phyloP scores from a whole-genome alignment of 1,140 invertebrate genomes.

The Drosophila albomicans region DNA sequence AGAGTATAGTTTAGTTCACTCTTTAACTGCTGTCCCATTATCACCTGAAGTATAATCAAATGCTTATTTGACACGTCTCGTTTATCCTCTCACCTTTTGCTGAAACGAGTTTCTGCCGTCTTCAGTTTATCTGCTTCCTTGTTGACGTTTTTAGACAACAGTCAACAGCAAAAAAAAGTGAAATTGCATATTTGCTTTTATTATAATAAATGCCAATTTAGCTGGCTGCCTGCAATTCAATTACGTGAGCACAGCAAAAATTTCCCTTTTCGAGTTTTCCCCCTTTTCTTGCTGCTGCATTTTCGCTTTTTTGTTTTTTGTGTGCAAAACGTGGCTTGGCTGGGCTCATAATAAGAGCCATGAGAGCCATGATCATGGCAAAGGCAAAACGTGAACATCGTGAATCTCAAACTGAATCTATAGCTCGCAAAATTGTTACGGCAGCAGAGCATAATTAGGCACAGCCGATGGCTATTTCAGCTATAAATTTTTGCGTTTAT shows the following conservation, averaged over 20 bases:
- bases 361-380: slow-evolving; percentile 44
- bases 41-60: slow-evolving; percentile 9
- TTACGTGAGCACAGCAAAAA: slow-evolving; percentile 79
- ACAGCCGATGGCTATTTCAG: slow-evolving; percentile 38
- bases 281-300: slow-evolving; percentile 16
- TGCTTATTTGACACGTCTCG: slow-evolving; percentile 22
- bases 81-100: slow-evolving; percentile 29
- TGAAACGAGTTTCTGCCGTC: slow-evolving; percentile 35
- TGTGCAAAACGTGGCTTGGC: slow-evolving; percentile 61
- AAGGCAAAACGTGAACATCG: slow-evolving; percentile 67
- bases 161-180: slow-evolving; percentile 46
- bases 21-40: slow-evolving; percentile 3
- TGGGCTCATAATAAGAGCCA: slow-evolving; percentile 63
- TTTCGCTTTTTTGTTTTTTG: slow-evolving; percentile 28
- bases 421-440: slow-evolving; percentile 41
- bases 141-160: slow-evolving; percentile 37
- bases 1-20: neutral
- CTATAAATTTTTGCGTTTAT: slow-evolving; percentile 61
- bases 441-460: slow-evolving; percentile 40
- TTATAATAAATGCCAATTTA: slow-evolving; percentile 84
- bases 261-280: slow-evolving; percentile 67
- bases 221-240: slow-evolving; percentile 79
- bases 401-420: slow-evolving; percentile 41
- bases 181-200: slow-evolving; percentile 84
- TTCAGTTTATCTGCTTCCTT: slow-evolving; percentile 31